A percentile compares a stretch with the other conserved stretches of the same genome.
phyloP scores from a whole-genome alignment of 2,797 vertebrate species.

The Telmatherina bonti region DNA sequence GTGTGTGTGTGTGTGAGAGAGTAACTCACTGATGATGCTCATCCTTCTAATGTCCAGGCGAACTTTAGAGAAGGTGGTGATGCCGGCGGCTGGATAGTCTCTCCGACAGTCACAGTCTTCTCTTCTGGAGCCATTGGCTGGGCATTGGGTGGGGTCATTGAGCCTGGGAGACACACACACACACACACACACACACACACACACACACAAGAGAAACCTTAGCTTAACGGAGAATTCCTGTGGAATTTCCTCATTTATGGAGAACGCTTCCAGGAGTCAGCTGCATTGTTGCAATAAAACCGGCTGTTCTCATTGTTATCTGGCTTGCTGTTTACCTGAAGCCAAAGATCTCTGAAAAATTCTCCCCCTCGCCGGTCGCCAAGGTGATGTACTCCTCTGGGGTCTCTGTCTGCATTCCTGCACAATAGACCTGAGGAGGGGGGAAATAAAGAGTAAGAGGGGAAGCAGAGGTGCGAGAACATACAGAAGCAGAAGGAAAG shows the following conservation, averaged over 20 bases:
- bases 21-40: slow-evolving; percentile 94
- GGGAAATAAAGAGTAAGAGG: slow-evolving; percentile 16
- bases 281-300: slow-evolving; percentile 37
- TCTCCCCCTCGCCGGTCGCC: slow-evolving; percentile 89
- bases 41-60: slow-evolving; percentile 92
- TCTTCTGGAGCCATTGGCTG: slow-evolving; percentile 89
- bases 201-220: slow-evolving; percentile 24
- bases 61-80: slow-evolving; percentile 94
- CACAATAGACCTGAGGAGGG: slow-evolving; percentile 90
- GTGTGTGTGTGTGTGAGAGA: background rate
- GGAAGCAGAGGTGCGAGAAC: slow-evolving; percentile 13
- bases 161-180: slow-evolving; percentile 80
- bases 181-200: slow-evolving; percentile 32
- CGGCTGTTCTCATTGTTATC: slow-evolving; percentile 32
- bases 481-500: slow-evolving; percentile 3
- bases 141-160: slow-evolving; percentile 95
- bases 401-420: slow-evolving; percentile 90
- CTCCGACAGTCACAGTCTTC: slow-evolving; percentile 93
- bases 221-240: slow-evolving; percentile 38
- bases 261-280: slow-evolving; percentile 24
- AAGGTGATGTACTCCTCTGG: slow-evolving; percentile 94
- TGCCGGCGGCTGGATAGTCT: slow-evolving; percentile 92
- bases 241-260: slow-evolving; percentile 51
- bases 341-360: slow-evolving; percentile 97
- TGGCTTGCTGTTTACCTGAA: slow-evolving; percentile 87